Conservation (phyloP, 2,113 vertebrate genomes). For the Tetrao urogallus region DNA sequence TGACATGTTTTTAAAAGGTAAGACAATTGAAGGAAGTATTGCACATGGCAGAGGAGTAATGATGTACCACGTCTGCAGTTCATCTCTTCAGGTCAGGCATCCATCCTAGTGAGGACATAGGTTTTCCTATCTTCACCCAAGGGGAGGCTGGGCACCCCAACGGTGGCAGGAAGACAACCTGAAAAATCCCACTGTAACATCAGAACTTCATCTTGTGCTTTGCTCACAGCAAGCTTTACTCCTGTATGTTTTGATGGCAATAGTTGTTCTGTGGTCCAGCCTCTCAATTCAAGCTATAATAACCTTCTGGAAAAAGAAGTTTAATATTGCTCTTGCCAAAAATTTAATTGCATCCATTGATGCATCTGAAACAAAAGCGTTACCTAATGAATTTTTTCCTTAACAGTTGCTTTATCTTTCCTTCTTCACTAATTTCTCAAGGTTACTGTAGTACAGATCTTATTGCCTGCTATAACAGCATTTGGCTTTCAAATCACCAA, state of each 20-base stretch:
- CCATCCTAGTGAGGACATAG: background rate
- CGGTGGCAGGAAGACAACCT: background rate
- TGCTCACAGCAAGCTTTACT: background rate
- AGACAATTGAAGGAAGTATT: background rate
- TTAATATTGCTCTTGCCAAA: constrained; percentile 34
- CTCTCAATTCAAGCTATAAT: background rate
- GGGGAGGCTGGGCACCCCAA: accelerated
- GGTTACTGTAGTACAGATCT: background rate
- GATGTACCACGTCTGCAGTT: background rate
- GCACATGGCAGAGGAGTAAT: background rate
- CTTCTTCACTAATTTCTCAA: constrained; percentile 24
- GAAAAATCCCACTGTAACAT: background rate
- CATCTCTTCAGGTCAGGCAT: background rate
- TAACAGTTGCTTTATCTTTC: constrained; percentile 1
- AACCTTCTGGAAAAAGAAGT: constrained; percentile 49
- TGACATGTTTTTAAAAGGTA: background rate
- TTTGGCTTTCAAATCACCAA: background rate
- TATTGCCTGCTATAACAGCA: background rate
- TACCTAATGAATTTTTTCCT: constrained; percentile 31
- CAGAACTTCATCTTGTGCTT: background rate
- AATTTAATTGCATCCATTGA: constrained; percentile 55
- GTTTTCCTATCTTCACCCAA: background rate
- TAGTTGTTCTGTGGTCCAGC: background rate
- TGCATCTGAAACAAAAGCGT: constrained; percentile 40
- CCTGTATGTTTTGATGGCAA: background rate